These are phyloP conservation scores for Phataginus tricuspis DNA, from an alignment of 2,797 vertebrate genomes.

Conservation along the genomic window DNA sequence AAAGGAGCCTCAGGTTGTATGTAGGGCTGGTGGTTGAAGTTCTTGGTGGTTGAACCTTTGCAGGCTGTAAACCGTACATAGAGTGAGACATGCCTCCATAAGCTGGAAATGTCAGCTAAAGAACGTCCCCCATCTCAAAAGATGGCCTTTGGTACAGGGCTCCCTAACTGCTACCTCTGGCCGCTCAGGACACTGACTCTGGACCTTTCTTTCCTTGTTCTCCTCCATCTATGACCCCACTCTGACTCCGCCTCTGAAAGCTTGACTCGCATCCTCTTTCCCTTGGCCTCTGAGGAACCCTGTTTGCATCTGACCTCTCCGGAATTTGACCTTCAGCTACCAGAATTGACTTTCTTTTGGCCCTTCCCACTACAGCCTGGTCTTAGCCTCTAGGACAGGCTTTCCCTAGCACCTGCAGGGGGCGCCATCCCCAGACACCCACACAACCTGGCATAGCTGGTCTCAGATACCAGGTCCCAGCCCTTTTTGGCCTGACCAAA, in stretches of 20 bases:
- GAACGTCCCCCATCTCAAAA: neutral
- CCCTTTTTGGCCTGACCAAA: neutral
- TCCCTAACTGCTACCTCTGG: neutral
- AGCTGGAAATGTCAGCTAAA: neutral
- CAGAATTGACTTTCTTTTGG: neutral
- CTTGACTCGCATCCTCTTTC: neutral
- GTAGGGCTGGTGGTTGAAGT: neutral
- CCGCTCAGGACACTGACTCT: neutral
- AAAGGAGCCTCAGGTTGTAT: too few relatives aligned
- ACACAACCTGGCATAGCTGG: neutral
- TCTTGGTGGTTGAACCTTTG: neutral
- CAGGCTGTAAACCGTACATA: neutral
- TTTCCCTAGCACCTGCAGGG: neutral
- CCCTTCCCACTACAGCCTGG: neutral
- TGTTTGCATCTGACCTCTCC: neutral
- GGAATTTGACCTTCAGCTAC: neutral
- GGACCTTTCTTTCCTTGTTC: neutral
- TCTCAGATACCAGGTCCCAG: neutral
- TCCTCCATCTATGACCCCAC: neutral
- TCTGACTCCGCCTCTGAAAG: neutral
- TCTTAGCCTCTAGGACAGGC: neutral
- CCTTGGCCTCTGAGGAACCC: neutral
- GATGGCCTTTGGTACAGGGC: rapidly evolving
- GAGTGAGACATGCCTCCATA: rapidly evolving
- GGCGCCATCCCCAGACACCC: neutral